Evolutionary conservation across 2,113 vertebrate species (phyloP).

Genomic region (Ramphastos sulfuratus): DNA sequence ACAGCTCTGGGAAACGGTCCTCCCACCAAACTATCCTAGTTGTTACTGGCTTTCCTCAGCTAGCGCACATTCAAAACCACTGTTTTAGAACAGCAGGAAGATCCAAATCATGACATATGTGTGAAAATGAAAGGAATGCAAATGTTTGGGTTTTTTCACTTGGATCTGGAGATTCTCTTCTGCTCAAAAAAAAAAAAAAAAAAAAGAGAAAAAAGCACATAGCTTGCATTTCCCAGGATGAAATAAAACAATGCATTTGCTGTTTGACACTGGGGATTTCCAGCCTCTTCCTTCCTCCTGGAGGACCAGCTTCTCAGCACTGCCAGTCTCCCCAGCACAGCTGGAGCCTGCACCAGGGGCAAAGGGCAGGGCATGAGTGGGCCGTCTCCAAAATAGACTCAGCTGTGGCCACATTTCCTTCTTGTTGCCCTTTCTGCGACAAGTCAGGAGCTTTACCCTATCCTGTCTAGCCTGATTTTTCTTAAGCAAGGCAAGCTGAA

Average conservation of each 20-base stretch:
- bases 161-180: neutral
- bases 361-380: neutral
- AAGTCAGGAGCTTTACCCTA: neutral
- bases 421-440: neutral
- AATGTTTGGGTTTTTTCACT: neutral
- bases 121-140: constrained; percentile 44
- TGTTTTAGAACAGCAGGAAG: neutral
- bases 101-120: neutral
- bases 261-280: neutral
- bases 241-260: neutral
- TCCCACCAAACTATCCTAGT: neutral
- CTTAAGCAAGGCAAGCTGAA: neutral
- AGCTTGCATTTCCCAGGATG: neutral
- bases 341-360: neutral
- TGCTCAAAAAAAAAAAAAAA: neutral
- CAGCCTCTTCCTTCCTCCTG: neutral
- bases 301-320: accelerated
- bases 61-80: neutral
- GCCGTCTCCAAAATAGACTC: neutral
- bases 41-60: neutral
- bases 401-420: neutral
- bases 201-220: neutral
- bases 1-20: neutral
- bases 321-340: neutral
- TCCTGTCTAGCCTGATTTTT: neutral